A percentile compares a stretch with the other conserved stretches of the same genome.
Conservation (phyloP, 2,797 vertebrate genomes). For the Sebastes cheni region DNA sequence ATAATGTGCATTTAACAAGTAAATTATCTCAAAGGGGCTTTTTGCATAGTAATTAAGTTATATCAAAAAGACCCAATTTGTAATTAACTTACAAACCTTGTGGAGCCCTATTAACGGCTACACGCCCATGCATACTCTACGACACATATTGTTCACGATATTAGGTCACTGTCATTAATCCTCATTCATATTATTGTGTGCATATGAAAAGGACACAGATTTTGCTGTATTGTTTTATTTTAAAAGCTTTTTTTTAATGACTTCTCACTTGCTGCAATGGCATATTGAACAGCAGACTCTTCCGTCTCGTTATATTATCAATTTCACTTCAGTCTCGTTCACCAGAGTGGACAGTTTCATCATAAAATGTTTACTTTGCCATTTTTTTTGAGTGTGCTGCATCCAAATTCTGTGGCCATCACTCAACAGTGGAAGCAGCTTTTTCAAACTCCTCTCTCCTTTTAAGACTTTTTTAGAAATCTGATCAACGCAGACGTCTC, state of each 20-base stretch:
- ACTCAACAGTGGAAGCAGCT: constrained; percentile 13
- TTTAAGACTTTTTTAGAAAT: background rate
- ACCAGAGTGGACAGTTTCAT: constrained; percentile 26
- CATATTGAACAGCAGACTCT: background rate
- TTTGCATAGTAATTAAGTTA: constrained; percentile 36
- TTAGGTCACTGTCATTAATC: constrained; percentile 29
- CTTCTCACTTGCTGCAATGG: background rate
- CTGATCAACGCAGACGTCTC: background rate
- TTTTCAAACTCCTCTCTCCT: background rate
- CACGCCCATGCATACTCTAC: constrained; percentile 1
- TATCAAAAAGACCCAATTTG: constrained; percentile 31
- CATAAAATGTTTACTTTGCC: constrained; percentile 34
- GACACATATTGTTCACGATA: constrained; percentile 3
- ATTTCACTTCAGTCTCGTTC: constrained; percentile 10
- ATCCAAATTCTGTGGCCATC: constrained; percentile 15
- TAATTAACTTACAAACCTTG: constrained; percentile 51
- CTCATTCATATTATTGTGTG: constrained; percentile 12
- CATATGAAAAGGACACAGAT: background rate
- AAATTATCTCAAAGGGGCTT: constrained; percentile 36
- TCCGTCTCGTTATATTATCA: background rate
- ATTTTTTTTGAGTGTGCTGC: background rate
- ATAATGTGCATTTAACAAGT: constrained; percentile 34
- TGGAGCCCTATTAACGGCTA: constrained; percentile 16
- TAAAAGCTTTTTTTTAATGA: background rate
- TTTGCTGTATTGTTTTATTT: background rate